Evolutionary conservation across 2,888 invertebrate genomes (phyloP).

Genomic region (Troides oblongomaculatus): DNA sequence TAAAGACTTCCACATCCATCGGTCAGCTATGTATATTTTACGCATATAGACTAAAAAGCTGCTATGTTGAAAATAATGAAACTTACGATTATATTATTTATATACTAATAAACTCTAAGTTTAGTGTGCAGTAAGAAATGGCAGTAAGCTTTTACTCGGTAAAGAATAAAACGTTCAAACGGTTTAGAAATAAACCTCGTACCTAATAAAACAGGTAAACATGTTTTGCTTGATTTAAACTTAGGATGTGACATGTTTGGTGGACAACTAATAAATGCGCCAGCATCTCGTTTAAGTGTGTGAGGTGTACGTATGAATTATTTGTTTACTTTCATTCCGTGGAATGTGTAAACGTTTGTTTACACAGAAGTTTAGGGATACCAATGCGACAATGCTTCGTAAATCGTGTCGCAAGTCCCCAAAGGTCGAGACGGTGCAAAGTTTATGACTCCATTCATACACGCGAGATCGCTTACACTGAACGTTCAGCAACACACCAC

Average conservation of each 20-base stretch:
- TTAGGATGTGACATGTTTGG: slow-evolving; percentile 8
- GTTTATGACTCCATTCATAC: slow-evolving; percentile 73
- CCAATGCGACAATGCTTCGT: slow-evolving; percentile 63
- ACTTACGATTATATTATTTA: too few species aligned
- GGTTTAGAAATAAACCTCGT: background rate
- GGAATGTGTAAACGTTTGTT: slow-evolving; percentile 46
- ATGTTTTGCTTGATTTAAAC: background rate
- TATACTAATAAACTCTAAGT: too few species aligned
- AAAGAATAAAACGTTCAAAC: too few species aligned
- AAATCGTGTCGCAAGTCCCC: slow-evolving; percentile 54
- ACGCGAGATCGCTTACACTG: slow-evolving; percentile 62
- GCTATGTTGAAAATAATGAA: too few species aligned
- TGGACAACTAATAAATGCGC: slow-evolving; percentile 6
- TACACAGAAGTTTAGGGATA: slow-evolving; percentile 64
- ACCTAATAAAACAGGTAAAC: background rate
- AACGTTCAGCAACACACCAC: slow-evolving; percentile 48
- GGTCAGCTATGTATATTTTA: too few species aligned
- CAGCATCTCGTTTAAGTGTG: background rate
- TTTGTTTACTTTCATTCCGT: slow-evolving; percentile 26
- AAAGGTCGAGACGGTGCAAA: slow-evolving; percentile 43
- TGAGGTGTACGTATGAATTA: slow-evolving; percentile 11
- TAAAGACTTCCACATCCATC: too few species aligned
- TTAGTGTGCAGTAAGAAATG: too few species aligned
- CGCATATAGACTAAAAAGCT: too few species aligned
- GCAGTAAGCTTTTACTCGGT: too few species aligned